These are phyloP conservation scores for Drosophila quadrilineata DNA, from an alignment of 1,140 invertebrate genomes.

Conservation along the genomic window DNA sequence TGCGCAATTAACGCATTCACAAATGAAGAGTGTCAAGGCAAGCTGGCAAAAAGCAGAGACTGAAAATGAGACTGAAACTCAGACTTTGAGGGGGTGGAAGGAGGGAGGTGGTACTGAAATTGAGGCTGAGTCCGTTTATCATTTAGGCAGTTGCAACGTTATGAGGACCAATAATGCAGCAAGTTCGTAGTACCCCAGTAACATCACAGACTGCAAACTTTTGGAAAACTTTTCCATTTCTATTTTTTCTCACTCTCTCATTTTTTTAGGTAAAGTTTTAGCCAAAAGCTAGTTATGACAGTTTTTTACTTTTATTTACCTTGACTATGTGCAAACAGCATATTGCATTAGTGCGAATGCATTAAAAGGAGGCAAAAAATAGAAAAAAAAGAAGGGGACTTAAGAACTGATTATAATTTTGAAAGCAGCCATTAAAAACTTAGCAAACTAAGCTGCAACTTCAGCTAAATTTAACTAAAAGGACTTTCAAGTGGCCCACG, in stretches of 20 bases:
- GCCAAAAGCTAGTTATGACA: constrained; percentile 13
- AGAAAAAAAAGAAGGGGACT: constrained; percentile 3
- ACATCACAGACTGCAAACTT: no score
- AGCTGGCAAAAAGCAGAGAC: constrained; percentile 29
- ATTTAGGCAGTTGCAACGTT: constrained; percentile 35
- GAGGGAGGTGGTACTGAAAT: no score
- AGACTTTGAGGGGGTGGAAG: no score
- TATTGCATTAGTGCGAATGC: constrained; percentile 22
- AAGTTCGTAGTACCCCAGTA: no score
- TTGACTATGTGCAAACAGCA: constrained; percentile 30
- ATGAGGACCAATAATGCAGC: constrained; percentile 33
- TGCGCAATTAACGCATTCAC: constrained; percentile 76
- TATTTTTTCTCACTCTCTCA: constrained; percentile 12
- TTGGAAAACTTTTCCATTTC: constrained; percentile 18
- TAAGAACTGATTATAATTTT: constrained; percentile 19
- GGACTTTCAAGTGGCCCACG: no score
- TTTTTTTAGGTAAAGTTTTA: constrained; percentile 14
- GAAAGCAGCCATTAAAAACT: constrained; percentile 33
- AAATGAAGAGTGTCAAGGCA: constrained; percentile 78
- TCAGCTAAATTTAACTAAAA: background rate
- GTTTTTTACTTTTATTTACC: constrained; percentile 1
- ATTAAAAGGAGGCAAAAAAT: constrained; percentile 3
- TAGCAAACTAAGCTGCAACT: background rate
- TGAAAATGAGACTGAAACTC: no score
- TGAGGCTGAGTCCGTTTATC: constrained; percentile 41